Evolutionary conservation across 2,888 invertebrate genomes (phyloP).

Genomic region (Cephalotes varians): DNA sequence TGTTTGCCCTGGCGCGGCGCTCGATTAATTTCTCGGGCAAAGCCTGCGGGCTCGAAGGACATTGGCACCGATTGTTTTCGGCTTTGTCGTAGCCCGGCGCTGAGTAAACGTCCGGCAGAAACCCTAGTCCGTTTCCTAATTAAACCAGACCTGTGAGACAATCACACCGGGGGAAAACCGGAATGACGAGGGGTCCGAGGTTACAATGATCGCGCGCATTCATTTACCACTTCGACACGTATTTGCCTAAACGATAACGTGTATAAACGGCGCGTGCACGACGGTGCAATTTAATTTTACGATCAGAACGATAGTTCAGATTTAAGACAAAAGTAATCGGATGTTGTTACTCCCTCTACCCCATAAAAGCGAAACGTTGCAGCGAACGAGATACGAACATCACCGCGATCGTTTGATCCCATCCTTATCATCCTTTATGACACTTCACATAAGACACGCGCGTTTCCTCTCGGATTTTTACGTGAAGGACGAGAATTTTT

Average conservation of each 20-base stretch:
- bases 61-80: slow-evolving; percentile 72
- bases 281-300: slow-evolving; percentile 13
- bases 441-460: not conserved
- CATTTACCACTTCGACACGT: slow-evolving; percentile 51
- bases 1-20: slow-evolving; percentile 67
- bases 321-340: slow-evolving; percentile 25
- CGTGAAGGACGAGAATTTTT: not conserved
- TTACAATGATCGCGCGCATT: slow-evolving; percentile 19
- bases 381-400: not conserved
- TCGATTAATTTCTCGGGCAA: slow-evolving; percentile 74
- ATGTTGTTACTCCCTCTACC: not conserved
- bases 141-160: slow-evolving; percentile 63
- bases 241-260: slow-evolving; percentile 43
- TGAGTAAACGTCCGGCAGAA: slow-evolving; percentile 65
- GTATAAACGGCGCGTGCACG: not conserved
- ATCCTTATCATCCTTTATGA: not conserved
- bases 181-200: slow-evolving; percentile 8
- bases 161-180: slow-evolving; percentile 32
- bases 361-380: slow-evolving; percentile 2
- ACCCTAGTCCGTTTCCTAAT: slow-evolving; percentile 66
- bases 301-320: not conserved
- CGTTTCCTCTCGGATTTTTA: not conserved
- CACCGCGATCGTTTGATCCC: not conserved
- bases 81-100: slow-evolving; percentile 68
- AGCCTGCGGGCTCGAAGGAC: slow-evolving; percentile 71